These are phyloP conservation scores for Chaetodon auriga DNA, from an alignment of 2,113 vertebrate genomes.

Conservation along the genomic window DNA sequence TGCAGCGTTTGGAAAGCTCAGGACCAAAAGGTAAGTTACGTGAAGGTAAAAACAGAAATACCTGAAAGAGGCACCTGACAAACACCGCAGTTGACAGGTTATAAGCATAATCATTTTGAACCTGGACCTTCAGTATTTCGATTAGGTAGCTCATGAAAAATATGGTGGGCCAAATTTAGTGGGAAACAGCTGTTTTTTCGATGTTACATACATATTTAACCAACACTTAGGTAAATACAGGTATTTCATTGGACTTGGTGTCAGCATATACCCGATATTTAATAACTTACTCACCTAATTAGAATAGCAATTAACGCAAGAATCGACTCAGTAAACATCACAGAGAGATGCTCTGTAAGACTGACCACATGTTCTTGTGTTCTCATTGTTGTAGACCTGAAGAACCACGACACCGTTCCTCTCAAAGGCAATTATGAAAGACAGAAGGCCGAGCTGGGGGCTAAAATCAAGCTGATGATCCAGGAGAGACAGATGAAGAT, in stretches of 20 bases:
- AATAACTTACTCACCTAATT: too few species aligned
- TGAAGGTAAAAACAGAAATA: background rate
- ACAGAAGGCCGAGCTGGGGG: slow-evolving; percentile 16
- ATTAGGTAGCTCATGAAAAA: too few species aligned
- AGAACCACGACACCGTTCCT: background rate
- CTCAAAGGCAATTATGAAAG: background rate
- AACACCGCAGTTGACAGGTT: too few species aligned
- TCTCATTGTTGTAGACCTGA: slow-evolving; percentile 25
- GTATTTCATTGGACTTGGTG: background rate
- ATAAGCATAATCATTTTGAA: too few species aligned
- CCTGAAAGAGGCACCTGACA: background rate
- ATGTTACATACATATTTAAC: too few species aligned
- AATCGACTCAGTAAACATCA: background rate
- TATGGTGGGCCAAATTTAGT: background rate
- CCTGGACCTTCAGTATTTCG: too few species aligned
- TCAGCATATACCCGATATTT: background rate
- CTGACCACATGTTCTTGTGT: slow-evolving; percentile 1
- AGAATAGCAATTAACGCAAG: too few species aligned
- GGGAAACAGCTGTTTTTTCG: background rate
- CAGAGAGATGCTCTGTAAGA: background rate
- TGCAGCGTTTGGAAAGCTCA: background rate
- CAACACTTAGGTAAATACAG: too few species aligned
- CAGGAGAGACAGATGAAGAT: slow-evolving; percentile 48
- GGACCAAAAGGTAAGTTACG: background rate
- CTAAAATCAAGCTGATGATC: slow-evolving; percentile 30